Base-by-base conservation (phyloP, 2,888 invertebrate species). In the Andrena haemorrhoa region DNA sequence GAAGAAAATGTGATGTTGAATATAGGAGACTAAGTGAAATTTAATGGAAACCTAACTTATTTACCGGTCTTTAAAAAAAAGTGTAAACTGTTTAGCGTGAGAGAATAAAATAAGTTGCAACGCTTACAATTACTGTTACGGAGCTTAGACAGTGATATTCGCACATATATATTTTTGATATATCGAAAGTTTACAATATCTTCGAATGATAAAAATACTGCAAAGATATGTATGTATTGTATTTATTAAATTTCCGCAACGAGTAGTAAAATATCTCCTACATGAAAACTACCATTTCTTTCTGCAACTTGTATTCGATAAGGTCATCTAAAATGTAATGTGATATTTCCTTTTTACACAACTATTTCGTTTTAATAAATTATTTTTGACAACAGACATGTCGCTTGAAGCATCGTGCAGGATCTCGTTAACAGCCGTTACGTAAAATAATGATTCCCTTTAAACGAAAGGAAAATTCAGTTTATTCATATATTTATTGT, bases 191-290 rank as follows among this genome's bases (percentile, higher is more conserved):
- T 75, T 82, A 83, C 76, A 75, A 31, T 66, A 49, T 56, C 41
- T 58, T 81, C 29, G 64, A 82, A 81, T 64, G 74, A 81, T 81
- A 82, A 82, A 81, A 81, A 82, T 81, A 79, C 20, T 82, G 60
- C 70, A 58, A n/a, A 58, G 77, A 71, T 87, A 75, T 78, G 68
- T 75, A 71, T 85, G 73, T 70, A 23, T 77, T 73, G 60, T 87
- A 85, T 75, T 85, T 87, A 88, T 87, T 87, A 78, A 85, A 87
- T 75, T 78, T 68, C 70, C 66, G 60, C 72, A 73, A 31, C 66
- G 75, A 75, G 74, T 87, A 87, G 82, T 86, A 86, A 87, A 87
- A 85, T 87, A 85, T 73, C 41, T 72, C 72, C 58, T 71, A 85
- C 65, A 66, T 66, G 81, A 82, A 78, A 87, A 58, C 29, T 61